Conservation (phyloP, 2,888 invertebrate species). For the Tridacna gigas region DNA sequence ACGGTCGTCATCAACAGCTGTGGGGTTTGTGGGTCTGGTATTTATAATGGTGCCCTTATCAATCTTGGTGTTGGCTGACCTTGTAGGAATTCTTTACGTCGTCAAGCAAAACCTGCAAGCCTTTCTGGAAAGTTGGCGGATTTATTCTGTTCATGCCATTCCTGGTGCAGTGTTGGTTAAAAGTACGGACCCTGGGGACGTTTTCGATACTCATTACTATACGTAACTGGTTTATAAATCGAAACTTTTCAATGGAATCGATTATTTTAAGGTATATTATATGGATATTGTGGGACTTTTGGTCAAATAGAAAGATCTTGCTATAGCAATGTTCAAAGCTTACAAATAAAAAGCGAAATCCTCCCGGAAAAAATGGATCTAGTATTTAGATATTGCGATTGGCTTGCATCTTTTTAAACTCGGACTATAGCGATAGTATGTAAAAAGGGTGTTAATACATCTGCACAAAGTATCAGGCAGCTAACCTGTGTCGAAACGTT, state of each 20-base stretch:
- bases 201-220: not conserved
- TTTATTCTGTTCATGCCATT: not conserved
- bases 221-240: not conserved
- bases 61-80: constrained; percentile 5
- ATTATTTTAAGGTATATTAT: too few species aligned
- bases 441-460: too few species aligned
- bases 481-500: too few species aligned
- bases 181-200: not conserved
- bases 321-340: too few species aligned
- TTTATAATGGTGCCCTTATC: not conserved
- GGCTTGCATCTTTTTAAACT: too few species aligned
- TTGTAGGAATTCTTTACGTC: not conserved
- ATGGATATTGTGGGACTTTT: too few species aligned
- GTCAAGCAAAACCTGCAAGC: not conserved
- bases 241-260: not conserved
- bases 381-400: too few species aligned
- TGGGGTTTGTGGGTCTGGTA: constrained; percentile 2
- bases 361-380: too few species aligned
- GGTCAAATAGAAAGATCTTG: too few species aligned
- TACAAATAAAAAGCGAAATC: too few species aligned
- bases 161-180: not conserved
- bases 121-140: not conserved
- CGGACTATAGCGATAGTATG: too few species aligned
- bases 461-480: too few species aligned
- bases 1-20: constrained; percentile 10